Conservation (phyloP, 2,113 vertebrate species). For the Orycteropus afer region DNA sequence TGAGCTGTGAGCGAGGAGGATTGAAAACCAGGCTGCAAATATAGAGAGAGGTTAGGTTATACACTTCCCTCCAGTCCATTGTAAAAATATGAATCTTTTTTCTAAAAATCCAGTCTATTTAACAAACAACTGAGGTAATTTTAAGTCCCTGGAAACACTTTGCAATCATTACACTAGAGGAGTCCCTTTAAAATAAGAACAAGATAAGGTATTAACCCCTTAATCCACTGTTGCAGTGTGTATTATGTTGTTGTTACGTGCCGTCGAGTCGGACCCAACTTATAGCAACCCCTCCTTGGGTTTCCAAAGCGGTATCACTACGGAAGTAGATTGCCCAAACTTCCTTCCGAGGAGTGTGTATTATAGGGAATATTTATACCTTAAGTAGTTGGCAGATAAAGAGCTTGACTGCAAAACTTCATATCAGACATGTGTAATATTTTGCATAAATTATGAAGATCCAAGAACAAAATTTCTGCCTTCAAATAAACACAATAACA, state of each 20-base stretch:
- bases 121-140: background rate
- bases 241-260: no score
- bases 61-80: background rate
- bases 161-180: background rate
- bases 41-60: background rate
- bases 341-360: no score
- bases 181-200: background rate
- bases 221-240: background rate
- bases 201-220: background rate
- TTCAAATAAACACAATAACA: background rate
- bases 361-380: background rate
- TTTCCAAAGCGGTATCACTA: no score
- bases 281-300: no score
- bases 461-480: background rate
- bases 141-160: background rate
- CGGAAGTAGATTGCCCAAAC: no score
- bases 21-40: background rate
- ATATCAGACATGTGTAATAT: background rate
- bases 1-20: background rate
- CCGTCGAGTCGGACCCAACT: no score
- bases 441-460: background rate
- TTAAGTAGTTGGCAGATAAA: background rate
- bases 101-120: background rate
- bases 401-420: background rate
- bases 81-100: background rate